These are phyloP conservation scores for Canis aureus DNA, from an alignment of 2,113 vertebrate genomes.

Conservation along the genomic window DNA sequence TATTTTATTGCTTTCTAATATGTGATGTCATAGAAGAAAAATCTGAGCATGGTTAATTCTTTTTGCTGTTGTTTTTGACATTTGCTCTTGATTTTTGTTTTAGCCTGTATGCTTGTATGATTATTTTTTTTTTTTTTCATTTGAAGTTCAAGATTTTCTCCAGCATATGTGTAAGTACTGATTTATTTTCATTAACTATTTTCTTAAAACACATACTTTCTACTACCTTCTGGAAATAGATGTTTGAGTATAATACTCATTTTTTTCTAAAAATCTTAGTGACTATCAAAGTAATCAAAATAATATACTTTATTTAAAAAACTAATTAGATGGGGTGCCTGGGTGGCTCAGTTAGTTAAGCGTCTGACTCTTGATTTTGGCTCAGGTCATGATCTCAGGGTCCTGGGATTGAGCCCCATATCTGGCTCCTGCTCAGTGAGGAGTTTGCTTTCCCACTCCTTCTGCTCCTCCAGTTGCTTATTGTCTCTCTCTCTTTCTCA, in stretches of 20 bases:
- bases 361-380: no score
- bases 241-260: background rate
- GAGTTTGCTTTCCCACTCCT: background rate
- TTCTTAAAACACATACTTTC: background rate
- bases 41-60: background rate
- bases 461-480: background rate
- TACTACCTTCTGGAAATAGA: background rate
- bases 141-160: background rate
- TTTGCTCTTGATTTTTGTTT: background rate
- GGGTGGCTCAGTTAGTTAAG: background rate
- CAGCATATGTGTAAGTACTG: background rate
- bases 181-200: conserved; percentile 35
- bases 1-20: background rate
- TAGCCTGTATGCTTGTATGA: background rate
- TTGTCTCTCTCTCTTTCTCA: background rate
- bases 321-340: background rate
- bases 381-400: no score
- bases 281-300: background rate
- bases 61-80: background rate
- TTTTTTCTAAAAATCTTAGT: conserved; percentile 26
- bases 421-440: background rate
- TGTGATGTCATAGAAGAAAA: background rate
- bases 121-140: background rate
- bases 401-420: background rate
- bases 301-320: background rate